Evolutionary conservation across 1,140 invertebrate species (phyloP).

Genomic region (Drosophila orena): DNA sequence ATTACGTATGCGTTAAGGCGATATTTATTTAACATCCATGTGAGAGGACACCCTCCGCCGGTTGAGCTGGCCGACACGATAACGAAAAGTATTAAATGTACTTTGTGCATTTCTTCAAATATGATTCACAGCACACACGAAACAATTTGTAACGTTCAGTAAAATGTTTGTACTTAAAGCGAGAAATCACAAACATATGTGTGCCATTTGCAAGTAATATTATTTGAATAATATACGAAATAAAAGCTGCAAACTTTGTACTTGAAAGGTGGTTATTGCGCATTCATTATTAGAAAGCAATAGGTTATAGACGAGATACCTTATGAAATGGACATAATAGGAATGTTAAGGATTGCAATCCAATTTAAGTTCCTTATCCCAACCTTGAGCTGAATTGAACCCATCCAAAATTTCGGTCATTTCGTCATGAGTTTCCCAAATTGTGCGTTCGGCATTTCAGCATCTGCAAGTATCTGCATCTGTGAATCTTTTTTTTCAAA

Average conservation of each 20-base stretch:
- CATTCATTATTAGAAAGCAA: background rate
- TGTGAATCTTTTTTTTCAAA: background rate
- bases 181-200: slow-evolving; percentile 26
- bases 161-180: slow-evolving; percentile 55
- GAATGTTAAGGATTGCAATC: too few relatives aligned
- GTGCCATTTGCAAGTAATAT: slow-evolving; percentile 65
- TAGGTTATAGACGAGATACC: background rate
- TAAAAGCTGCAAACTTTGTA: slow-evolving; percentile 38
- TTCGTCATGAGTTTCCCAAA: background rate
- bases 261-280: background rate
- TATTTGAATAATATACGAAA: slow-evolving; percentile 38
- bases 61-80: slow-evolving; percentile 42
- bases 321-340: too few relatives aligned
- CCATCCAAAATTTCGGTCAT: background rate
- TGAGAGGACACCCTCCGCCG: slow-evolving; percentile 24
- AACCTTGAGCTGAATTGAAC: slow-evolving; percentile 3
- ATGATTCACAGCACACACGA: slow-evolving; percentile 37
- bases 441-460: slow-evolving; percentile 1
- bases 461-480: background rate
- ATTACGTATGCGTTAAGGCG: slow-evolving; percentile 47
- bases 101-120: slow-evolving; percentile 74
- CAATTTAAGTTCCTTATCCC: too few relatives aligned
- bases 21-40: slow-evolving; percentile 56
- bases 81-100: slow-evolving; percentile 72
- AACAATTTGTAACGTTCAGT: slow-evolving; percentile 16